Evolutionary conservation across 2,888 invertebrate species (phyloP).

Genomic region (Chorisops tibialis): DNA sequence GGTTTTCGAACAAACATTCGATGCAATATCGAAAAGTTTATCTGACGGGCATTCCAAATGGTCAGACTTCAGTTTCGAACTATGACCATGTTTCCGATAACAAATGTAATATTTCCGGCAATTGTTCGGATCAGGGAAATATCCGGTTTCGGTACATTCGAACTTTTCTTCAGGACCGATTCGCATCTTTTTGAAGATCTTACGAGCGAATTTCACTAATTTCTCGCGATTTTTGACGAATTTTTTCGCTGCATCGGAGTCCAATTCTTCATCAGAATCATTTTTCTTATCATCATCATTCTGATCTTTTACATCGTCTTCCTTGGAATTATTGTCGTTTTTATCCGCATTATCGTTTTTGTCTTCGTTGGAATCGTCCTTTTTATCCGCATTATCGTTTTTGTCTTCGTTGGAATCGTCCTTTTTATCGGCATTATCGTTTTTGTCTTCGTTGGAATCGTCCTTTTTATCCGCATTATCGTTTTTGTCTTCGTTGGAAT

Average conservation of each 20-base stretch:
- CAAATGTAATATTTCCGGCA: conserved; percentile 37
- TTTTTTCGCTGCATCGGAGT: background rate
- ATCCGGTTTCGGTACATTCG: conserved; percentile 32
- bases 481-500: conserved; percentile 6
- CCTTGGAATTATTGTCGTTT: background rate
- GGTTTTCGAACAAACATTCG: background rate
- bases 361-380: background rate
- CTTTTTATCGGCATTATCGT: conserved; percentile 5
- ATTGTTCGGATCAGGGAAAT: conserved; percentile 32
- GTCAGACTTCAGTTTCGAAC: conserved; percentile 16
- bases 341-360: conserved; percentile 15
- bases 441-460: conserved; percentile 10
- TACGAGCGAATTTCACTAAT: background rate
- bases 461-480: background rate
- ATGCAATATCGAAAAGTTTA: conserved; percentile 28
- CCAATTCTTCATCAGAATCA: background rate
- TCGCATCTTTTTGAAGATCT: background rate
- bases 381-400: background rate
- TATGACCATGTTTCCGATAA: conserved; percentile 17
- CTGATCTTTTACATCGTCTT: conserved; percentile 4
- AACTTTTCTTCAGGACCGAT: conserved; percentile 20
- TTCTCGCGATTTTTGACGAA: conserved; percentile 13
- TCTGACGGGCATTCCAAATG: conserved; percentile 31
- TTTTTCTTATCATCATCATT: conserved; percentile 12
- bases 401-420: conserved; percentile 17